Conservation (phyloP, 64 coral and sea anemone species). For the Montipora efflorescens region DNA sequence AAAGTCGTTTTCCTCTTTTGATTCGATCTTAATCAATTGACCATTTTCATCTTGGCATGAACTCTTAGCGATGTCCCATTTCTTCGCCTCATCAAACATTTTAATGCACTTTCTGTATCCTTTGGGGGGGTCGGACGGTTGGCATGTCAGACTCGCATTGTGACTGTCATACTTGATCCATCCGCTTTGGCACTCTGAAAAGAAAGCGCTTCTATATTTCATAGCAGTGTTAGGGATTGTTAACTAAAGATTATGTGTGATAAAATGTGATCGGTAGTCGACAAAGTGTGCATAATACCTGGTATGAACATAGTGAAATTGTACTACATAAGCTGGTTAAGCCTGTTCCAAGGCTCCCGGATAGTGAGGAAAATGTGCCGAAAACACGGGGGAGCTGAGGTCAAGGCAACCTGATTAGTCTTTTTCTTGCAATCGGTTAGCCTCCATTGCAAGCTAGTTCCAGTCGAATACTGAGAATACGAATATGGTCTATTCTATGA, state of each 20-base stretch:
- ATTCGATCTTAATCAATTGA: background rate
- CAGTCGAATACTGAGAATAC: background rate
- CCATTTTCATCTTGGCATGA: background rate
- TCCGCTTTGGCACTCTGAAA: background rate
- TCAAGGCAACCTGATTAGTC: too few species aligned
- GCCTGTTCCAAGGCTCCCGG: too few species aligned
- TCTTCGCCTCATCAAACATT: background rate
- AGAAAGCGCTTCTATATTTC: background rate
- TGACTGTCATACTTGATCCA: slow-evolving; percentile 8
- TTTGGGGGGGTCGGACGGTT: background rate
- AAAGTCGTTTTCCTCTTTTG: slow-evolving; percentile 1
- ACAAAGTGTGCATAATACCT: too few species aligned
- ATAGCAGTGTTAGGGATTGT: background rate
- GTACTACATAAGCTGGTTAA: too few species aligned
- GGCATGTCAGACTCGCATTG: background rate
- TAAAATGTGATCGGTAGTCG: too few species aligned
- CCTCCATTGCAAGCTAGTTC: too few species aligned
- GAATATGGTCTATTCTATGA: too few species aligned
- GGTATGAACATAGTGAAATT: too few species aligned
- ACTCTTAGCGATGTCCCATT: background rate
- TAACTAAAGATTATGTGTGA: too few species aligned
- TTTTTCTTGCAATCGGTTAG: too few species aligned
- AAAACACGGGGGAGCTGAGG: too few species aligned
- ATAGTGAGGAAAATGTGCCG: too few species aligned
- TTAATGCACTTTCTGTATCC: slow-evolving; percentile 7